Evolutionary conservation across 2,888 invertebrate species (phyloP).

Genomic region (Sarcophaga subvicina): DNA sequence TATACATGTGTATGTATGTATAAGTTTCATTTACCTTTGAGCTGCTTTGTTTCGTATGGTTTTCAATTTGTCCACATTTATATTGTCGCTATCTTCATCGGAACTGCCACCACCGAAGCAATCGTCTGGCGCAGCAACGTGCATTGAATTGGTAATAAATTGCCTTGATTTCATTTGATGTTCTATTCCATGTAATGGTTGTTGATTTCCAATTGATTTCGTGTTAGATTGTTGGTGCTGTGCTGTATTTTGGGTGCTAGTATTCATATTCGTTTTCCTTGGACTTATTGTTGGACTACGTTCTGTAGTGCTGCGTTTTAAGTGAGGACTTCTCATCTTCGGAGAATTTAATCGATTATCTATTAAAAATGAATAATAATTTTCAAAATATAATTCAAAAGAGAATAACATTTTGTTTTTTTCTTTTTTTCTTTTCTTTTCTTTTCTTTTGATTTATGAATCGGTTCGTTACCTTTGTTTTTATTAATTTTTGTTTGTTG

Average conservation of each 20-base stretch:
- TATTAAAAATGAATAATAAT: slow-evolving; percentile 41
- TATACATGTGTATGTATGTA: background rate
- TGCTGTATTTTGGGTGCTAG: slow-evolving; percentile 38
- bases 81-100: slow-evolving; percentile 85
- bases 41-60: slow-evolving; percentile 86
- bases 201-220: slow-evolving; percentile 52
- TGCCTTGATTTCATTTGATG: slow-evolving; percentile 73
- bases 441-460: slow-evolving; percentile 12
- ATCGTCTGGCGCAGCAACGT: slow-evolving; percentile 78
- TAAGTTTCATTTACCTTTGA: slow-evolving; percentile 78
- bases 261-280: slow-evolving; percentile 73
- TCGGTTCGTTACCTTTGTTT: slow-evolving; percentile 77
- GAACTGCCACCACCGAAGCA: slow-evolving; percentile 82
- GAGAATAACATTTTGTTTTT: slow-evolving; percentile 52
- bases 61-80: slow-evolving; percentile 86
- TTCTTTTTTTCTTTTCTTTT: slow-evolving; percentile 5
- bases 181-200: slow-evolving; percentile 60
- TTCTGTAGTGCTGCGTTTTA: slow-evolving; percentile 76
- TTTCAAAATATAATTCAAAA: slow-evolving; percentile 51
- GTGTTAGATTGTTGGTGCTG: slow-evolving; percentile 56
- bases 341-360: slow-evolving; percentile 80
- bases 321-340: slow-evolving; percentile 79
- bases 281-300: slow-evolving; percentile 80
- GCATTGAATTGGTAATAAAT: slow-evolving; percentile 73
- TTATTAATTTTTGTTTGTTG: slow-evolving; percentile 79